Conservation (phyloP, 2,113 vertebrate species). For the Sinosuthora webbiana region DNA sequence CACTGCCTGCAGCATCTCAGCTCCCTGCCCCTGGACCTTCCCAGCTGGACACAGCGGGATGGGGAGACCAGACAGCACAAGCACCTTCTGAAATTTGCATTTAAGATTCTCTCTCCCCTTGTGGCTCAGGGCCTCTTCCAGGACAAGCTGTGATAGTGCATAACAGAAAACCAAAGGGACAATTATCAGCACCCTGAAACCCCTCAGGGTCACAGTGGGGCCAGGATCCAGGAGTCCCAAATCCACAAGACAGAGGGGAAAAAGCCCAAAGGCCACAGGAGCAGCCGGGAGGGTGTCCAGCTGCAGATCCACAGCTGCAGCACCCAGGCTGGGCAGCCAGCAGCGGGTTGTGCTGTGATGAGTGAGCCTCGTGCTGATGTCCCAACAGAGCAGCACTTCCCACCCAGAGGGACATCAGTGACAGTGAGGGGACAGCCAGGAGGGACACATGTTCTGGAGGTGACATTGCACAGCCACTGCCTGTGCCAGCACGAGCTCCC, state of each 20-base stretch:
- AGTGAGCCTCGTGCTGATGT: not conserved
- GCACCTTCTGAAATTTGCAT: not conserved
- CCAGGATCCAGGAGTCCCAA: not conserved
- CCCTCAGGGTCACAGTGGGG: too few species aligned
- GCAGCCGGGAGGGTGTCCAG: not conserved
- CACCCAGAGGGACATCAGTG: not conserved
- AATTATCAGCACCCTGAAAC: not conserved
- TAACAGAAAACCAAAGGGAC: not conserved
- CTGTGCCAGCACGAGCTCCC: fast-evolving
- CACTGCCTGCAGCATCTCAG: not conserved
- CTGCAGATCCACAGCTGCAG: not conserved
- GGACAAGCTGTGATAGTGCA: not conserved
- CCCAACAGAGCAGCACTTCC: not conserved
- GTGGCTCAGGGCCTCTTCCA: not conserved
- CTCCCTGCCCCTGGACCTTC: too few species aligned
- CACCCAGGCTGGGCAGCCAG: not conserved
- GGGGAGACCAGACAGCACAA: not conserved
- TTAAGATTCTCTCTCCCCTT: not conserved
- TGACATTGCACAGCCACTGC: slow-evolving; percentile 34
- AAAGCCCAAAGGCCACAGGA: not conserved
- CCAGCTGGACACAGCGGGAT: not conserved
- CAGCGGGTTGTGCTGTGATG: not conserved
- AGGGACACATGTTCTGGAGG: slow-evolving; percentile 3
- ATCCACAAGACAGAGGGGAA: not conserved
- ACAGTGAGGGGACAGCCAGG: not conserved